Evolutionary conservation across 2,797 vertebrate species (phyloP).

Genomic region (Cuculus canorus): DNA sequence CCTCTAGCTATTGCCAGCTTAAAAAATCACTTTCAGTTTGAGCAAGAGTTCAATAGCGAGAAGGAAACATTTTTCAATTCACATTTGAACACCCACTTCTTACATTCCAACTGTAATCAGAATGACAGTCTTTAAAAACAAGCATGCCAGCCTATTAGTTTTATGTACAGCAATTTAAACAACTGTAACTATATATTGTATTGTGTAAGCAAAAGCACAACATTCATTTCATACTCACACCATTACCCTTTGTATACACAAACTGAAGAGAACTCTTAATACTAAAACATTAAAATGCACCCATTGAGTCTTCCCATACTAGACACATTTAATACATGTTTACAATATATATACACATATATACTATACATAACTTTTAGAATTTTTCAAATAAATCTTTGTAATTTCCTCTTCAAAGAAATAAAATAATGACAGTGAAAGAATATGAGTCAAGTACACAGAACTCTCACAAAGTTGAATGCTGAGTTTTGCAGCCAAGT

Average conservation of each 20-base stretch:
- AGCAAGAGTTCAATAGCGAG: constrained; percentile 70
- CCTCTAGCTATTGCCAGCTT: constrained; percentile 80
- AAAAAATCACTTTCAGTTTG: constrained; percentile 62
- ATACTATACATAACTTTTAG: constrained; percentile 84
- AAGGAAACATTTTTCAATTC: constrained; percentile 78
- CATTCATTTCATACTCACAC: constrained; percentile 76
- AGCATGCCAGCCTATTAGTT: constrained; percentile 80
- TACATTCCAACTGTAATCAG: constrained; percentile 84
- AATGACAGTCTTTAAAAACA: constrained; percentile 81
- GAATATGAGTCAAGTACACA: constrained; percentile 77
- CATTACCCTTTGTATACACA: constrained; percentile 73
- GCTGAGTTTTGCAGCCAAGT: constrained; percentile 74
- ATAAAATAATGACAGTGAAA: constrained; percentile 77
- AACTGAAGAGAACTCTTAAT: constrained; percentile 76
- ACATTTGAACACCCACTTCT: constrained; percentile 81
- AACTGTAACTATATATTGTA: constrained; percentile 77
- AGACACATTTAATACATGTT: constrained; percentile 79
- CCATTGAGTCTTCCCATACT: constrained; percentile 77
- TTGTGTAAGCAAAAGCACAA: constrained; percentile 80
- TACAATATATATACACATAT: constrained; percentile 80
- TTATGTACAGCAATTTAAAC: constrained; percentile 82
- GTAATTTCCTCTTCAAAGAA: constrained; percentile 75
- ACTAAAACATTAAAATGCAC: constrained; percentile 83
- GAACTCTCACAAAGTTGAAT: constrained; percentile 74
- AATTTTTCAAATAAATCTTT: constrained; percentile 82